A percentile compares a stretch with the other conserved stretches of the same genome.
Conservation (phyloP, 1,140 invertebrate species). For the Leptopilina clavipes region DNA sequence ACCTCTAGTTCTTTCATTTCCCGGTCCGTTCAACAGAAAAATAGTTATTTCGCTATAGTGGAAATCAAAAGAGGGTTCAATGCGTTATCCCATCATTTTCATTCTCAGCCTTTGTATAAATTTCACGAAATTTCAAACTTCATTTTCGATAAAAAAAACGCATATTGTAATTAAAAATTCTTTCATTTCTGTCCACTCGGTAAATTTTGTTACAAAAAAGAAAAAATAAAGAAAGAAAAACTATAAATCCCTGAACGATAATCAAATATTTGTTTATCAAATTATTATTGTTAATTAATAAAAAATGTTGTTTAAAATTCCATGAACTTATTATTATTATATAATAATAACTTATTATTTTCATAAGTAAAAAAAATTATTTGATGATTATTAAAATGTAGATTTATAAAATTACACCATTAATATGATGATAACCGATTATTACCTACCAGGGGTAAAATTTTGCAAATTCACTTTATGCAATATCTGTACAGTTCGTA, state of each 20-base stretch:
- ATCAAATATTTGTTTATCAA: too few relatives aligned
- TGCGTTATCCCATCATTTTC: constrained; percentile 14
- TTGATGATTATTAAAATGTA: neutral
- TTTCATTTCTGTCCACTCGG: neutral
- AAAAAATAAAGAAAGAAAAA: too few relatives aligned
- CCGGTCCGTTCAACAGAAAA: constrained; percentile 14
- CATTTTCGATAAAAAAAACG: neutral
- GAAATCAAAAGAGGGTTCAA: neutral
- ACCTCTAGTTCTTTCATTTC: constrained; percentile 17
- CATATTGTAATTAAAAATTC: neutral
- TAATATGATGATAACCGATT: neutral
- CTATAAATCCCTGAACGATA: too few relatives aligned
- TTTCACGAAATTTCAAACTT: neutral
- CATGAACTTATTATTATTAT: too few relatives aligned
- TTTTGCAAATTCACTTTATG: constrained; percentile 15
- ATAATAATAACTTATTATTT: neutral
- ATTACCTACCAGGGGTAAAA: neutral
- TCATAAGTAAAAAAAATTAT: neutral
- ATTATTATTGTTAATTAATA: too few relatives aligned
- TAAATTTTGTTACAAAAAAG: too few relatives aligned
- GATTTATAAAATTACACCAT: neutral
- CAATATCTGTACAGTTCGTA: neutral
- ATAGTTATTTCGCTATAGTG: constrained; percentile 12
- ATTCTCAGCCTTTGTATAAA: neutral
- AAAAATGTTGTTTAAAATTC: too few relatives aligned